Percentiles rank a stretch among this genome's conserved stretches.
Evolutionary conservation across 2,888 invertebrate genomes (phyloP).

Genomic region (Rhingia campestris): DNA sequence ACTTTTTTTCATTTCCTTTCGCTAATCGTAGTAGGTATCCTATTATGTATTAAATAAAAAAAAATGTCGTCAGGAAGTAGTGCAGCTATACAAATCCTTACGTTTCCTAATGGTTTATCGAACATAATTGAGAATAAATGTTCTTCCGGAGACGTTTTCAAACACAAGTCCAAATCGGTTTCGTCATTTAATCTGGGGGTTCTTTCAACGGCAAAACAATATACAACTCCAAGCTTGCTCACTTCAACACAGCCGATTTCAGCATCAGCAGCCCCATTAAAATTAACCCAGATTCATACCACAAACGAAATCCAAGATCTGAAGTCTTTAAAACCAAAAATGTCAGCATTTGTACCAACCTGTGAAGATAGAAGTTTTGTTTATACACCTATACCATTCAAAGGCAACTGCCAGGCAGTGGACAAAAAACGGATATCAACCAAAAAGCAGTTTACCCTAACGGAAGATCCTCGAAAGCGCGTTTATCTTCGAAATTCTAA

Average conservation of each 20-base stretch:
- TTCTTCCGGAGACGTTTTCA: not conserved
- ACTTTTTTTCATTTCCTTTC: too few species aligned
- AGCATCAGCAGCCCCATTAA: not conserved
- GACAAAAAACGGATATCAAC: slow-evolving; percentile 76
- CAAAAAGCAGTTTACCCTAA: slow-evolving; percentile 78
- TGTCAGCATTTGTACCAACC: slow-evolving; percentile 76
- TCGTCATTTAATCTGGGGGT: not conserved
- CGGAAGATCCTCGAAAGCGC: slow-evolving; percentile 80
- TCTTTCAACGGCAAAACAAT: slow-evolving; percentile 8
- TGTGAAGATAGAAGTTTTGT: slow-evolving; percentile 78
- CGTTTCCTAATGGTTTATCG: slow-evolving; percentile 36
- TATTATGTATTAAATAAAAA: too few species aligned
- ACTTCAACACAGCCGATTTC: slow-evolving; percentile 13
- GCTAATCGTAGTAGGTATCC: too few species aligned
- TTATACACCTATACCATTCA: slow-evolving; percentile 76
- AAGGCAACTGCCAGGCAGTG: slow-evolving; percentile 78
- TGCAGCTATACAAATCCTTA: slow-evolving; percentile 27
- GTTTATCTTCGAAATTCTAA: slow-evolving; percentile 79
- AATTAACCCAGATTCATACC: slow-evolving; percentile 1
- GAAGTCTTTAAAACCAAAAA: not conserved
- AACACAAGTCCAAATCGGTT: not conserved
- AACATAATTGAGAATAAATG: slow-evolving; percentile 11
- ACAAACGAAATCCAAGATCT: slow-evolving; percentile 31
- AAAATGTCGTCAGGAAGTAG: slow-evolving; percentile 24
- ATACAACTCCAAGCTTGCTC: not conserved